These are phyloP conservation scores for Muscidifurax raptorellus DNA, from an alignment of 1,140 invertebrate genomes.

Conservation along the genomic window DNA sequence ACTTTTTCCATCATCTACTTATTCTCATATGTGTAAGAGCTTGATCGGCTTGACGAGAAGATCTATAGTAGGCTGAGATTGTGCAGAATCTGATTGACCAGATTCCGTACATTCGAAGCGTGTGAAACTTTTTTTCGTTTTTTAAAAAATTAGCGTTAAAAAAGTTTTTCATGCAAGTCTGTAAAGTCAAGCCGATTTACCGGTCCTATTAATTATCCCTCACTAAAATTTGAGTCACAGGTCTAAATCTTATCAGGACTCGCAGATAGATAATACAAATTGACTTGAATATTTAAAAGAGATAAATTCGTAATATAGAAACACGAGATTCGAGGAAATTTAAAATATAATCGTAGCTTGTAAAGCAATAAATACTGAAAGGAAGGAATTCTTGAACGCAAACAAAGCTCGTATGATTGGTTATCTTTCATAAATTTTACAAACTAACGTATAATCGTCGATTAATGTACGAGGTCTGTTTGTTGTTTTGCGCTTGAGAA, in stretches of 20 bases:
- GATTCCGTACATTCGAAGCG: not conserved
- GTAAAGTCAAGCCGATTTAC: constrained; percentile 4
- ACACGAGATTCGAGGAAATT: not conserved
- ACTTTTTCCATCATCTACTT: constrained; percentile 48
- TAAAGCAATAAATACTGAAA: constrained; percentile 9
- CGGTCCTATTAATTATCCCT: constrained; percentile 23
- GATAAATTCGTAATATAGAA: not conserved
- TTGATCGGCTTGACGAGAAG: constrained; percentile 3
- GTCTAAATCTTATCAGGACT: not conserved
- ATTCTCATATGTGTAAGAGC: not conserved
- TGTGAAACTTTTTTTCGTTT: not conserved
- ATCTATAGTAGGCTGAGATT: not conserved
- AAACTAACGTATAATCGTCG: constrained; percentile 17
- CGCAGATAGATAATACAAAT: constrained; percentile 4
- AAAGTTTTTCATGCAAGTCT: not conserved
- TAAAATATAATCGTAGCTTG: not conserved
- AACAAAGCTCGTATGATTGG: constrained; percentile 13
- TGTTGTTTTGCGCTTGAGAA: constrained; percentile 31
- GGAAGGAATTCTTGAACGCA: not conserved
- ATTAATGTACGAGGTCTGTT: constrained; percentile 40
- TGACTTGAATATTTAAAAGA: not conserved
- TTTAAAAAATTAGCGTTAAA: not conserved
- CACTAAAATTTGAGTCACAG: constrained; percentile 29
- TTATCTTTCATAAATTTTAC: constrained; percentile 7
- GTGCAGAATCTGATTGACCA: not conserved